Evolutionary conservation across 2,888 invertebrate species (phyloP).

Genomic region (Poecilobothrus nobilitatus): DNA sequence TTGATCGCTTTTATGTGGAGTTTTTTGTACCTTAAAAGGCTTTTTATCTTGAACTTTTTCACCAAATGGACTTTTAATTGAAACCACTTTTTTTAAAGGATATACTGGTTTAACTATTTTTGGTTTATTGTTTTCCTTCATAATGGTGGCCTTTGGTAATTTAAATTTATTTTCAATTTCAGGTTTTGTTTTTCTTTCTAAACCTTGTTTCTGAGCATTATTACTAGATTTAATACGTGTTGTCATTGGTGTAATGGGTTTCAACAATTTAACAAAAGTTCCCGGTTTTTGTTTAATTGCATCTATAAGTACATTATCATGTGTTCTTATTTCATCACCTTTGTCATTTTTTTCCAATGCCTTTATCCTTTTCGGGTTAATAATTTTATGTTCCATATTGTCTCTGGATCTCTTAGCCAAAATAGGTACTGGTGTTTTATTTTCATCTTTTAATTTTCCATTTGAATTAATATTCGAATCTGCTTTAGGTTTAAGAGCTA

Average conservation of each 20-base stretch:
- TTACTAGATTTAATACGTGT: background rate
- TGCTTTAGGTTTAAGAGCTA: background rate
- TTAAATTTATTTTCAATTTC: background rate
- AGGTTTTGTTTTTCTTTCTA: too few relatives aligned
- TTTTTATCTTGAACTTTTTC: background rate
- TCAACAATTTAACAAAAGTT: background rate
- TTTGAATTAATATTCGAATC: background rate
- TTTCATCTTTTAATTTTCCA: background rate
- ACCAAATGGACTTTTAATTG: background rate
- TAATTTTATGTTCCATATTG: background rate
- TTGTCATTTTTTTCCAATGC: background rate
- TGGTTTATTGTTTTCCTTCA: background rate
- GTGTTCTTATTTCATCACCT: background rate
- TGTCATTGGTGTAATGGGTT: background rate
- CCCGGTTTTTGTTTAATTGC: background rate
- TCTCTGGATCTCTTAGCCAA: background rate
- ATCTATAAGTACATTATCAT: background rate
- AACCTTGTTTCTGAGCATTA: too few relatives aligned
- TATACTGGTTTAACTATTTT: background rate
- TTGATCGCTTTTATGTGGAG: background rate
- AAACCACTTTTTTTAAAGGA: background rate
- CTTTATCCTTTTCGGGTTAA: background rate
- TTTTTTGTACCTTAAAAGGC: background rate
- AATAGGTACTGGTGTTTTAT: background rate
- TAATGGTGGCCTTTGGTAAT: background rate